A percentile compares a stretch with the other conserved stretches of the same genome.
These are phyloP conservation scores for Chelon labrosus DNA, from an alignment of 2,797 vertebrate species.

Conservation along the genomic window DNA sequence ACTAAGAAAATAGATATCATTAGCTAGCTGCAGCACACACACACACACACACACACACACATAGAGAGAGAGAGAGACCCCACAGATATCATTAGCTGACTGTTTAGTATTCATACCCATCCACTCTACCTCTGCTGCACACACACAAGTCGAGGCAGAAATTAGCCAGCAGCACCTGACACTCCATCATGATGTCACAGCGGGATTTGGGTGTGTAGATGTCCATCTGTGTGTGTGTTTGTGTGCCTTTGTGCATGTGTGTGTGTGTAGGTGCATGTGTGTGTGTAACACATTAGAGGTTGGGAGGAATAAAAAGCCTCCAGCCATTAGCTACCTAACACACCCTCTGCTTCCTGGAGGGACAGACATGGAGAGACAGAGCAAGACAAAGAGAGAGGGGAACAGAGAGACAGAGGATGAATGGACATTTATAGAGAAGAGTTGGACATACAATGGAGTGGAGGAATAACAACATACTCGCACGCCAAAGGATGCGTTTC, in stretches of 20 bases:
- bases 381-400: constrained; percentile 6
- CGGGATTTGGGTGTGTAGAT: constrained; percentile 63
- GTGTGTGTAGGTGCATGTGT: constrained; percentile 24
- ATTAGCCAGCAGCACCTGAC: constrained; percentile 88
- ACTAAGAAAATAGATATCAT: constrained; percentile 75
- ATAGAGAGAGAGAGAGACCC: constrained; percentile 17
- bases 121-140: constrained; percentile 61
- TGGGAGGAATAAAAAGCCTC: constrained; percentile 65
- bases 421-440: constrained; percentile 11
- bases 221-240: constrained; percentile 50
- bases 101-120: constrained; percentile 85
- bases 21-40: constrained; percentile 47
- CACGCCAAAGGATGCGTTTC: neutral
- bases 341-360: constrained; percentile 53
- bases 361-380: constrained; percentile 30
- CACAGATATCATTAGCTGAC: constrained; percentile 81
- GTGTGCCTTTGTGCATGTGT: constrained; percentile 1
- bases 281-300: constrained; percentile 55
- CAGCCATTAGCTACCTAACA: constrained; percentile 68
- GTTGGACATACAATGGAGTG: constrained; percentile 4
- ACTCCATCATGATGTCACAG: constrained; percentile 88
- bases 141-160: constrained; percentile 67
- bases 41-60: constrained; percentile 9
- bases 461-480: neutral
- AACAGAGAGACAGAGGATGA: constrained; percentile 11